These are phyloP conservation scores for Phalanger gymnotis DNA, from an alignment of 2,797 vertebrate genomes.

Conservation along the genomic window DNA sequence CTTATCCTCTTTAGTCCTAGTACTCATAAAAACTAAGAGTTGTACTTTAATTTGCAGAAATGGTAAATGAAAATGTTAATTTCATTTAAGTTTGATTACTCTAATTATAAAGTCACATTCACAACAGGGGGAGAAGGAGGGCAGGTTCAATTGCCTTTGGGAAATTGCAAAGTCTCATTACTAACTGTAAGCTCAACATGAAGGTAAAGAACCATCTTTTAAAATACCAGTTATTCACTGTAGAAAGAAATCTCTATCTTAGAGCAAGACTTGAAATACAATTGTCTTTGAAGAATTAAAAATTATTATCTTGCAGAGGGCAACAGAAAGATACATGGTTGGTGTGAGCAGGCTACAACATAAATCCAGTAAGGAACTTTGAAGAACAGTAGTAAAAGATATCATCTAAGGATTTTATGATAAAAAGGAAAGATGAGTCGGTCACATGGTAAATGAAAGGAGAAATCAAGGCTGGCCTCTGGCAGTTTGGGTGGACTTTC, in stretches of 20 bases:
- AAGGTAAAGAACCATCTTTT: not conserved
- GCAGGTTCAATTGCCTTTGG: not conserved
- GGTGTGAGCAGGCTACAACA: not conserved
- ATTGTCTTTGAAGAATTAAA: not conserved
- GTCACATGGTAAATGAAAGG: not conserved
- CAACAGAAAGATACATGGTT: not conserved
- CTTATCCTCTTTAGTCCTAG: constrained; percentile 41
- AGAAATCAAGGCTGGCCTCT: not conserved
- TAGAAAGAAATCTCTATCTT: not conserved
- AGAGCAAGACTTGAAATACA: not conserved
- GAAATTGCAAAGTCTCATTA: not conserved
- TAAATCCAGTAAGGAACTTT: not conserved
- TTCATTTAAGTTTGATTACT: constrained; percentile 43
- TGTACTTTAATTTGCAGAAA: constrained; percentile 16
- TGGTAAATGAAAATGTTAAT: not conserved
- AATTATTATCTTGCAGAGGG: not conserved
- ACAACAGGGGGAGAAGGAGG: not conserved
- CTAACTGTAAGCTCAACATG: not conserved
- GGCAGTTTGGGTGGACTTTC: not conserved
- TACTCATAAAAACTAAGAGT: constrained; percentile 55
- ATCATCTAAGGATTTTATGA: not conserved
- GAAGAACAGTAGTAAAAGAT: not conserved
- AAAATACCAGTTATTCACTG: not conserved
- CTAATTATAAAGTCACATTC: constrained; percentile 32
- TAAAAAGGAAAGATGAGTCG: not conserved